Evolutionary conservation across 2,888 invertebrate genomes (phyloP).

Genomic region (Ariolimax columbianus): DNA sequence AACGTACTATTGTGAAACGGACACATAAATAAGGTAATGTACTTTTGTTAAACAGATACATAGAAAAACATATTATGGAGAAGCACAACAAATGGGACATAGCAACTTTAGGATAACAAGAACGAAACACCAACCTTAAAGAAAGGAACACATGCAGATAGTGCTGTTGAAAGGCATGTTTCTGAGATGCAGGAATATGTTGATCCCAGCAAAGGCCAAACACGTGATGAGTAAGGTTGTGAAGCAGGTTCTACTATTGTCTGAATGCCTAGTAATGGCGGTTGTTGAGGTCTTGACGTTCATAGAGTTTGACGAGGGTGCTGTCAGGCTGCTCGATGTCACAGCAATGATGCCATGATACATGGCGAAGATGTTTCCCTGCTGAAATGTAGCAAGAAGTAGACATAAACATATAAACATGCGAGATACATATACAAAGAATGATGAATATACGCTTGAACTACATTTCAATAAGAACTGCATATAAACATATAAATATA

Average conservation of each 20-base stretch:
- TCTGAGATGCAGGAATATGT: constrained; percentile 40
- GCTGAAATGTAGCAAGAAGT: background rate
- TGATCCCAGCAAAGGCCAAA: constrained; percentile 28
- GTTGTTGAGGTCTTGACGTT: background rate
- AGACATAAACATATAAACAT: background rate
- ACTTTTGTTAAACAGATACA: too few relatives aligned
- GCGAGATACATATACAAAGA: too few relatives aligned
- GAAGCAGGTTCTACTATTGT: background rate
- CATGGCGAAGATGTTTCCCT: background rate
- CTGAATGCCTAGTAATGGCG: background rate
- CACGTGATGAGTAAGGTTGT: constrained; percentile 8
- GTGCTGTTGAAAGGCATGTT: constrained; percentile 2
- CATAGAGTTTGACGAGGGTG: background rate
- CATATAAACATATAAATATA: too few relatives aligned
- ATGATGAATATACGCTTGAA: too few relatives aligned
- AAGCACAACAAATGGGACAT: too few relatives aligned
- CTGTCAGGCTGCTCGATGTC: constrained; percentile 21
- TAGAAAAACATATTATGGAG: too few relatives aligned
- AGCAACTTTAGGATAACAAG: too few relatives aligned
- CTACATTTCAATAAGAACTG: too few relatives aligned
- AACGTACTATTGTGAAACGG: too few relatives aligned
- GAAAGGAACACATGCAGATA: constrained; percentile 15
- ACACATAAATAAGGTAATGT: too few relatives aligned
- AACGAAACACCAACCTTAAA: background rate
- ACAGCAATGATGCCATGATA: constrained; percentile 44